Evolutionary conservation across 2,888 invertebrate species (phyloP).

Genomic region (Hydroisotoma schaefferi): DNA sequence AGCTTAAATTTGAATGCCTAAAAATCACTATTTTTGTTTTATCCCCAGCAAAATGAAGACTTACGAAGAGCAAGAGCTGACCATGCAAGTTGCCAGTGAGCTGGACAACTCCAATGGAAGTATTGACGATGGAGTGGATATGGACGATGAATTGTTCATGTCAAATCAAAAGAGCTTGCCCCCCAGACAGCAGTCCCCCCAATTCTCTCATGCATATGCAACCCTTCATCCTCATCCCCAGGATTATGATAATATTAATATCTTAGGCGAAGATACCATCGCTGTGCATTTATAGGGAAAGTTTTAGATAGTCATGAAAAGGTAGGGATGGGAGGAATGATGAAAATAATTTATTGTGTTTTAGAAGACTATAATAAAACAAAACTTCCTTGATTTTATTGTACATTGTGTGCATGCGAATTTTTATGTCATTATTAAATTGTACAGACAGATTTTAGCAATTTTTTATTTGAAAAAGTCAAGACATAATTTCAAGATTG

Average conservation of each 20-base stretch:
- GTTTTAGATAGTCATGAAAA: neutral
- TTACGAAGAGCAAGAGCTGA: slow-evolving; percentile 87
- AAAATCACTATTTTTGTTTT: neutral
- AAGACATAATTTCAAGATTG: too few relatives aligned
- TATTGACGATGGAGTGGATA: slow-evolving; percentile 35
- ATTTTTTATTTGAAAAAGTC: too few relatives aligned
- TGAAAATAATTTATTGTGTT: too few relatives aligned
- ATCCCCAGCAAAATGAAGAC: slow-evolving; percentile 69
- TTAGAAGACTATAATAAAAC: too few relatives aligned
- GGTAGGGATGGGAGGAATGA: too few relatives aligned
- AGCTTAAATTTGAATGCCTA: slow-evolving; percentile 10
- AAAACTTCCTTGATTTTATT: too few relatives aligned
- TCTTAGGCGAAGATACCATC: slow-evolving; percentile 40
- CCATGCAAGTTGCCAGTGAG: slow-evolving; percentile 87
- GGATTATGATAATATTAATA: slow-evolving; percentile 43
- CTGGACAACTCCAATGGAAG: slow-evolving; percentile 56
- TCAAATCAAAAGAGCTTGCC: slow-evolving; percentile 16
- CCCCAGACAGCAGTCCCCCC: slow-evolving; percentile 32
- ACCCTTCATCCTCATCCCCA: slow-evolving; percentile 44
- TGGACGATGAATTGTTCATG: slow-evolving; percentile 23
- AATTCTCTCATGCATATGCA: slow-evolving; percentile 47
- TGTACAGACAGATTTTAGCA: too few relatives aligned
- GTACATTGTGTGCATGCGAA: too few relatives aligned
- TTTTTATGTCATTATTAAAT: too few relatives aligned
- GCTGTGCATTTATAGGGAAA: slow-evolving; percentile 40